These are phyloP conservation scores for Ctena decussata DNA, from an alignment of 2,888 invertebrate genomes.

Conservation along the genomic window DNA sequence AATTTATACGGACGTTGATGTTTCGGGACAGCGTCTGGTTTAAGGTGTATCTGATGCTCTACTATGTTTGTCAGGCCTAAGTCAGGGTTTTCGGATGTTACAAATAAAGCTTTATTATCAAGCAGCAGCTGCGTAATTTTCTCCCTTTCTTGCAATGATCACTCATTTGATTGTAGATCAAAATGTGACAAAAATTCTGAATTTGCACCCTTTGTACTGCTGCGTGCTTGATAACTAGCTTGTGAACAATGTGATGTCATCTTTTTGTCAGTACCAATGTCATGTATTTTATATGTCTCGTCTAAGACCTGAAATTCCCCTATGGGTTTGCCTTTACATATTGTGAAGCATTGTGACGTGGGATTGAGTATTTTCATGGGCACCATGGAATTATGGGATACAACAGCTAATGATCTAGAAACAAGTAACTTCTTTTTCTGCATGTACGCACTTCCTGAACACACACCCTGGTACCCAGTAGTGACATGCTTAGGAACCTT, in stretches of 20 bases:
- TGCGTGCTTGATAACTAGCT: too few species aligned
- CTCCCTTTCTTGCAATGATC: background rate
- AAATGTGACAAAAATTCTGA: background rate
- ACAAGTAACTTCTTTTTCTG: constrained; percentile 26
- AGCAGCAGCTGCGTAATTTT: background rate
- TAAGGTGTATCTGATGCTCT: constrained; percentile 25
- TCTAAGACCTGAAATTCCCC: constrained; percentile 13
- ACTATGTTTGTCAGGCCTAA: constrained; percentile 11
- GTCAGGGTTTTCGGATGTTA: constrained; percentile 18
- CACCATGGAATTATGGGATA: constrained; percentile 24
- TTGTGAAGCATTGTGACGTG: background rate
- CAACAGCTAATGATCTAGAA: constrained; percentile 34
- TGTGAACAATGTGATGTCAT: too few species aligned
- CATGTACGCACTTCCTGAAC: constrained; percentile 28
- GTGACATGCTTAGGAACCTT: background rate
- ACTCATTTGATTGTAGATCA: background rate
- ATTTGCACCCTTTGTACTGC: background rate
- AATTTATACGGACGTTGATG: constrained; percentile 39
- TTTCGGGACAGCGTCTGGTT: constrained; percentile 19
- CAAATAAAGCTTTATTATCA: constrained; percentile 19
- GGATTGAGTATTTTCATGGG: constrained; percentile 21
- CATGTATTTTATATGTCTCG: background rate
- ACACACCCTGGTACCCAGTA: background rate
- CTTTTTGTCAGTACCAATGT: background rate
- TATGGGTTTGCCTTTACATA: too few species aligned